A percentile compares a stretch with the other conserved stretches of the same genome.
Evolutionary conservation across 2,797 vertebrate species (phyloP).

Genomic region (Cottoperca gobio): DNA sequence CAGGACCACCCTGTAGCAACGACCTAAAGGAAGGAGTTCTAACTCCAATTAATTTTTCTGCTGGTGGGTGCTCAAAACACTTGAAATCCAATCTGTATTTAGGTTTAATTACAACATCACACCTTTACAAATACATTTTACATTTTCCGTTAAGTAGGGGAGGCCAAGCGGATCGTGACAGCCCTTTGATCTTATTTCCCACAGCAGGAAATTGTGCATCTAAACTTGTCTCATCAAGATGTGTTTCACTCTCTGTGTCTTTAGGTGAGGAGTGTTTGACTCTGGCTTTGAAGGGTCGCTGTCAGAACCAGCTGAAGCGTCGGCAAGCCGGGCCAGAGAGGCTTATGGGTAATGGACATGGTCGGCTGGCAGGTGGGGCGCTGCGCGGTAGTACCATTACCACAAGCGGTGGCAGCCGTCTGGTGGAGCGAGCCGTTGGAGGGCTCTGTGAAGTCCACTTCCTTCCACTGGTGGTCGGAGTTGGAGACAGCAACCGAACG

Average conservation of each 20-base stretch:
- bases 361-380: conserved; percentile 23
- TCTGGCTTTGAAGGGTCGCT: conserved; percentile 84
- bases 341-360: conserved; percentile 61
- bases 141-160: neutral
- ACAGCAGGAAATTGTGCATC: neutral
- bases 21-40: too few relatives aligned
- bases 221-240: neutral
- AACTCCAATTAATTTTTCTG: too few relatives aligned
- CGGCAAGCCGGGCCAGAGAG: conserved; percentile 73
- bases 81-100: neutral
- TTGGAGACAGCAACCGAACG: conserved; percentile 80
- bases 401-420: conserved; percentile 18
- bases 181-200: neutral
- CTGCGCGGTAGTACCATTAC: conserved; percentile 23
- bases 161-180: neutral
- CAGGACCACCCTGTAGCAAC: too few relatives aligned
- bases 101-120: neutral
- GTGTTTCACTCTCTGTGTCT: conserved; percentile 12
- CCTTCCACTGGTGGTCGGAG: conserved; percentile 84
- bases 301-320: conserved; percentile 87
- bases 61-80: too few relatives aligned
- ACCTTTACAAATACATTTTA: neutral
- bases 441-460: conserved; percentile 87
- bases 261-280: conserved; percentile 87
- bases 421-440: conserved; percentile 66